Conservation (phyloP, 2,113 vertebrate genomes). For the Prunella fulvescens region DNA sequence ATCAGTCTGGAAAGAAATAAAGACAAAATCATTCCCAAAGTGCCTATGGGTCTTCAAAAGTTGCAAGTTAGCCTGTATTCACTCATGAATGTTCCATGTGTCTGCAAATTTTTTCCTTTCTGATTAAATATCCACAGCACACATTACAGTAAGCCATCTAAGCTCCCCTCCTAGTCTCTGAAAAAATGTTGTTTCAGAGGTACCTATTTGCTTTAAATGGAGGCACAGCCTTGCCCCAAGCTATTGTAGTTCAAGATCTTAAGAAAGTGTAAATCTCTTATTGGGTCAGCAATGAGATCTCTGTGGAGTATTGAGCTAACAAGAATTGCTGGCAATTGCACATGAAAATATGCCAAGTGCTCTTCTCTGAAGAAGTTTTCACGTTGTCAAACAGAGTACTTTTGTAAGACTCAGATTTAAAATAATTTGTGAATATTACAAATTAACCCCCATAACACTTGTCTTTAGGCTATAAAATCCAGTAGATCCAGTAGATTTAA, state of each 20-base stretch:
- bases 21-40: background rate
- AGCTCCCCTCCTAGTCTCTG: background rate
- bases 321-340: background rate
- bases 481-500: background rate
- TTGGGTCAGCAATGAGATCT: background rate
- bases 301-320: background rate
- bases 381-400: background rate
- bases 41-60: background rate
- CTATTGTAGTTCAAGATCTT: background rate
- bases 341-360: background rate
- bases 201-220: background rate
- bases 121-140: background rate
- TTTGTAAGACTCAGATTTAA: background rate
- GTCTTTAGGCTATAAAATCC: background rate
- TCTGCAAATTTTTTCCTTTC: background rate
- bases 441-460: background rate
- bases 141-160: background rate
- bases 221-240: background rate
- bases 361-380: background rate
- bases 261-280: background rate
- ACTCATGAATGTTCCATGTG: background rate
- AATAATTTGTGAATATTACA: background rate
- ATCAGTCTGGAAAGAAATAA: background rate
- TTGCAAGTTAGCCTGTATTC: background rate
- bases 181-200: background rate